These are phyloP conservation scores for Sylvia atricapilla DNA, from an alignment of 2,113 vertebrate species.

Conservation along the genomic window DNA sequence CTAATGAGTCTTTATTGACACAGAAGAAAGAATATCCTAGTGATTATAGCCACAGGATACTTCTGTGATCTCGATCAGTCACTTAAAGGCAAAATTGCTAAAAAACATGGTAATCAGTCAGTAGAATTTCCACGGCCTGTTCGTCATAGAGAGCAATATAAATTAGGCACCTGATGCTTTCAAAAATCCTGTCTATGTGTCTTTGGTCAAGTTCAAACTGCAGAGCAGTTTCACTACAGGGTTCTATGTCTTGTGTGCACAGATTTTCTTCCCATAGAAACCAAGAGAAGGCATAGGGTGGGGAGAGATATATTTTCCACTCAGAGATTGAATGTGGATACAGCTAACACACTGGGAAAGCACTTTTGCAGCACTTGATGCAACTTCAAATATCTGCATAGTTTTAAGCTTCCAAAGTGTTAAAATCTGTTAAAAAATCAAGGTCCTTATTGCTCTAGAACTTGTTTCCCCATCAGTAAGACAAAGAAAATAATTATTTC, in stretches of 20 bases:
- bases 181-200: neutral
- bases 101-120: neutral
- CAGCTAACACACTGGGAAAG: neutral
- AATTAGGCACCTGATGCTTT: neutral
- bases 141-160: neutral
- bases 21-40: neutral
- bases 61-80: neutral
- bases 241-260: neutral
- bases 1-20: neutral
- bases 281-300: neutral
- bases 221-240: neutral
- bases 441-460: neutral
- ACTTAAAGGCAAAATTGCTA: neutral
- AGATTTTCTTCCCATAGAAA: neutral
- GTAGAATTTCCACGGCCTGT: neutral
- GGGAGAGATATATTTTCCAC: neutral
- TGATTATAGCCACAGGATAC: neutral
- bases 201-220: neutral
- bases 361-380: neutral
- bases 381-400: neutral
- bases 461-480: neutral
- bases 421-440: neutral
- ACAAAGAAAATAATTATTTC: neutral
- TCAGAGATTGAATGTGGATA: neutral
- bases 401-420: neutral